phyloP scores from a whole-genome alignment of 2,888 invertebrate species.

The Ectemnius continuus region DNA sequence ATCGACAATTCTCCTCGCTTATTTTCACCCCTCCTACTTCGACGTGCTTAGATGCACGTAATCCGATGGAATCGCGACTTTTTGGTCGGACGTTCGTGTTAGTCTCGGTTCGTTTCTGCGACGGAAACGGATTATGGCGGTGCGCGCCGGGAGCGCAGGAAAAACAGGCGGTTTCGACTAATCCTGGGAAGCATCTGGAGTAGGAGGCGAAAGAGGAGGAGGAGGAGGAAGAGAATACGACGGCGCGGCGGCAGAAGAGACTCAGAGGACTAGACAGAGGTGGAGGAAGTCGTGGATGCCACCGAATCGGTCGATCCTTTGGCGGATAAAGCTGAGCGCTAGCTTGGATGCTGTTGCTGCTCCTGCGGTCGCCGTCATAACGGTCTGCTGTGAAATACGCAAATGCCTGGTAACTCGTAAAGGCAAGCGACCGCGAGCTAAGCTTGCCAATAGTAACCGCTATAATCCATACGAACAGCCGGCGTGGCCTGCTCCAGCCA shows the following conservation, averaged over 20 bases:
- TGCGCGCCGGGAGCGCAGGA: no score
- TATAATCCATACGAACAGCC: constrained; percentile 63
- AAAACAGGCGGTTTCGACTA: constrained; percentile 2
- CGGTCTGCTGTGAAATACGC: constrained; percentile 68
- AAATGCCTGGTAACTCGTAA: constrained; percentile 68
- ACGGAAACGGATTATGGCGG: no score
- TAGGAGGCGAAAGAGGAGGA: constrained; percentile 26
- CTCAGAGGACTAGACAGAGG: neutral
- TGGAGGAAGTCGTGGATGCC: neutral
- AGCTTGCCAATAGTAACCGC: constrained; percentile 64
- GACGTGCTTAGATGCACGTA: no score
- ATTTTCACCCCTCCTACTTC: no score
- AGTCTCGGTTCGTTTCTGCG: no score
- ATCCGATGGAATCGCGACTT: no score
- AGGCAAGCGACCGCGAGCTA: constrained; percentile 68
- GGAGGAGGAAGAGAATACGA: neutral
- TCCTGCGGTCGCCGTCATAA: constrained; percentile 61
- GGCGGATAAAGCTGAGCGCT: constrained; percentile 53
- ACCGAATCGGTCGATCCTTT: constrained; percentile 63
- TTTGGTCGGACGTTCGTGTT: no score
- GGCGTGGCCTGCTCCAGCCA: neutral
- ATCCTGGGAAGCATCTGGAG: neutral
- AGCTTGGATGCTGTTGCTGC: constrained; percentile 29
- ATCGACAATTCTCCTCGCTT: no score
- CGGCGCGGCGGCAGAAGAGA: neutral